phyloP scores from a whole-genome alignment of 2,888 invertebrate genomes.

The Pyralis farinalis region DNA sequence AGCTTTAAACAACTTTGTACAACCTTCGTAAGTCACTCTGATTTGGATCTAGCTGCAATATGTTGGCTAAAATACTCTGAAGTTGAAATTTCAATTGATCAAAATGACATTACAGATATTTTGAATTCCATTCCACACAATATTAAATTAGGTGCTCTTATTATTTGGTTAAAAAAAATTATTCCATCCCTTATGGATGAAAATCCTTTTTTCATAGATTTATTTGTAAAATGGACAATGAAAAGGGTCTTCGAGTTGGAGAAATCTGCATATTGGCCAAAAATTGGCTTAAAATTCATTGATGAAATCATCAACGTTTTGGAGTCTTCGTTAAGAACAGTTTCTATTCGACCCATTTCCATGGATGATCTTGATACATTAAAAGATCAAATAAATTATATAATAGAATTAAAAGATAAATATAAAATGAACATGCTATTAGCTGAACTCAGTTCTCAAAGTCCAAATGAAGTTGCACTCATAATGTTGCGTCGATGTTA shows the following conservation, averaged over 20 bases:
- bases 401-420: slow-evolving; percentile 66
- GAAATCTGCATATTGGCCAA: slow-evolving; percentile 72
- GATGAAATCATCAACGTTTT: slow-evolving; percentile 57
- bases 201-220: slow-evolving; percentile 67
- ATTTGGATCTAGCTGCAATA: slow-evolving; percentile 69
- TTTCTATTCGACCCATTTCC: slow-evolving; percentile 60
- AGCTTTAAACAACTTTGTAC: slow-evolving; percentile 54
- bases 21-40: slow-evolving; percentile 55
- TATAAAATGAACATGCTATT: slow-evolving; percentile 70
- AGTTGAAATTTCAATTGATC: slow-evolving; percentile 36
- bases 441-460: slow-evolving; percentile 62
- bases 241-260: slow-evolving; percentile 68
- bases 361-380: slow-evolving; percentile 66
- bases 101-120: slow-evolving; percentile 52
- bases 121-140: slow-evolving; percentile 60
- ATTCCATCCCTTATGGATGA: slow-evolving; percentile 60
- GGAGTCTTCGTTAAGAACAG: slow-evolving; percentile 56
- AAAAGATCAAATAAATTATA: slow-evolving; percentile 59
- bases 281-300: slow-evolving; percentile 70
- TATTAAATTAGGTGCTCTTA: slow-evolving; percentile 63
- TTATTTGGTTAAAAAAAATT: slow-evolving; percentile 71
- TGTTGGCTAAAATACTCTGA: slow-evolving; percentile 71
- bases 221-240: slow-evolving; percentile 72
- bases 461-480: slow-evolving; percentile 62
- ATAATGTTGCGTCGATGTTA: slow-evolving; percentile 74